Conservation (phyloP, 2,888 invertebrate species). For the Cerceris ruficornis region DNA sequence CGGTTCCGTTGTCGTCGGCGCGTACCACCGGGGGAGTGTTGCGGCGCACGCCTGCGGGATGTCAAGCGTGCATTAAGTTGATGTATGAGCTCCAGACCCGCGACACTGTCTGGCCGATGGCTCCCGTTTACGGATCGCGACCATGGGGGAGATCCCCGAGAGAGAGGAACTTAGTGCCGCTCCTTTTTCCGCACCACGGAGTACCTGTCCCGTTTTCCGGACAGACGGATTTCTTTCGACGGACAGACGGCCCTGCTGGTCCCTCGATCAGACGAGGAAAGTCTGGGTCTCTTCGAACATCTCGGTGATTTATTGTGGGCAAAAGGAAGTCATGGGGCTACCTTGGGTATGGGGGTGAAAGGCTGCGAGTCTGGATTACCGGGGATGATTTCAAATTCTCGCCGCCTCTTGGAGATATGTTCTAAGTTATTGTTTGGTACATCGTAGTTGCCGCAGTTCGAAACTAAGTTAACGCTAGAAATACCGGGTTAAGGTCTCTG, state of each 20-base stretch:
- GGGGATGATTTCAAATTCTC: too few relatives aligned
- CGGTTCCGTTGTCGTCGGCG: constrained; percentile 45
- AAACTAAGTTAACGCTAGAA: too few relatives aligned
- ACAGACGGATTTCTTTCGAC: constrained; percentile 16
- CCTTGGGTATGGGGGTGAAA: too few relatives aligned
- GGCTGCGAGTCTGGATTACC: too few relatives aligned
- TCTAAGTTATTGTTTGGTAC: too few relatives aligned
- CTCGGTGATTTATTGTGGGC: neutral
- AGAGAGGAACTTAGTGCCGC: constrained; percentile 43
- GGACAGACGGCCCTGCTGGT: neutral
- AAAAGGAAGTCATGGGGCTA: neutral
- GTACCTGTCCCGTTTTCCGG: neutral
- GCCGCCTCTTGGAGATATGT: too few relatives aligned
- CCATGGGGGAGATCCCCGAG: constrained; percentile 42
- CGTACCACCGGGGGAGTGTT: constrained; percentile 42
- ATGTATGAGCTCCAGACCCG: constrained; percentile 65
- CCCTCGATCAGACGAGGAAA: neutral
- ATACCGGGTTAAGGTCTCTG: too few relatives aligned
- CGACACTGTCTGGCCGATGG: constrained; percentile 59
- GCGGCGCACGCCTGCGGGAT: constrained; percentile 57
- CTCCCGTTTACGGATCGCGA: constrained; percentile 52
- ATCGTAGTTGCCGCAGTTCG: too few relatives aligned
- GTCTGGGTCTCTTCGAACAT: neutral
- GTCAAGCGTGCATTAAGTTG: constrained; percentile 69
- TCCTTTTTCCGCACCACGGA: constrained; percentile 35